phyloP scores from a whole-genome alignment of 2,797 vertebrate genomes.

The Clarias pachynema region DNA sequence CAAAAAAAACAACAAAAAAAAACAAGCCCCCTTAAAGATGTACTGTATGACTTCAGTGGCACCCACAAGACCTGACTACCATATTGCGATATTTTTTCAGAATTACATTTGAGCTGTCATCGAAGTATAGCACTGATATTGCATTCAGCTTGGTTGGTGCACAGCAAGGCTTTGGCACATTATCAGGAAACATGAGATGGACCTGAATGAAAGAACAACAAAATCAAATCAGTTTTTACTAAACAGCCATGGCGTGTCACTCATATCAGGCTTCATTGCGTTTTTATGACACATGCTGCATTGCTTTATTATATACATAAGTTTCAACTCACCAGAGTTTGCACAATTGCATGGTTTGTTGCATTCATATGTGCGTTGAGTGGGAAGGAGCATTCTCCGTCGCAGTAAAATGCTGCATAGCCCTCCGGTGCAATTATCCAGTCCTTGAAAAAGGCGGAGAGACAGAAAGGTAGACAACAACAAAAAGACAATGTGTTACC shows the following conservation, averaged over 20 bases:
- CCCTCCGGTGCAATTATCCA: constrained; percentile 99
- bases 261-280: not conserved
- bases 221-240: not conserved
- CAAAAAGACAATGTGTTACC: not conserved
- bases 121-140: constrained; percentile 98
- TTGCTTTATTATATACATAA: not conserved
- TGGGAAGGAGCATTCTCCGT: constrained; percentile 97
- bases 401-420: constrained; percentile 98
- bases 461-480: not conserved
- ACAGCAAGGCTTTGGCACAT: constrained; percentile 98
- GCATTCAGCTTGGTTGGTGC: constrained; percentile 98
- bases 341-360: constrained; percentile 98
- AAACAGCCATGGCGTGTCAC: not conserved
- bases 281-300: not conserved
- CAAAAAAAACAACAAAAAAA: too few species aligned
- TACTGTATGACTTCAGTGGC: constrained; percentile 79
- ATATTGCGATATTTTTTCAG: constrained; percentile 99
- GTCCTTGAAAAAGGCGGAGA: constrained; percentile 74
- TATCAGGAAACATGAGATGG: constrained; percentile 99
- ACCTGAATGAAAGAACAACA: constrained; percentile 78
- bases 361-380: constrained; percentile 99
- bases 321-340: constrained; percentile 87
- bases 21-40: constrained; percentile 58
- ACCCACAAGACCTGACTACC: constrained; percentile 98
- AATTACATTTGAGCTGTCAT: constrained; percentile 99